Evolutionary conservation across 2,797 vertebrate genomes (phyloP), one percentile per base, ranked within the genome.

Genomic region (Coregonus suidteri): DNA sequence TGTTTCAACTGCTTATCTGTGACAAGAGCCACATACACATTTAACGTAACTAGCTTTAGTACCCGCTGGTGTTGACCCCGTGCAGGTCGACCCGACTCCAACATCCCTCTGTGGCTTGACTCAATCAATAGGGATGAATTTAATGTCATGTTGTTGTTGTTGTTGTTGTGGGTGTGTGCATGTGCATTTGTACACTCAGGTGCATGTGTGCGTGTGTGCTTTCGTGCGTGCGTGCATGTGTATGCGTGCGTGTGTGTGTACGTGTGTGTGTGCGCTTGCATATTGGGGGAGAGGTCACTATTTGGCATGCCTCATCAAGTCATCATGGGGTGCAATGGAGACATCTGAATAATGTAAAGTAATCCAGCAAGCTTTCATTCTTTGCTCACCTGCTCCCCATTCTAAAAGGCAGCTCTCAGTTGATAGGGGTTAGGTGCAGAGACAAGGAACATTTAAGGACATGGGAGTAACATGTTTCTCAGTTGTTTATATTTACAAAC

Each of bases 341-440:
- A 91, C 90, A 88, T 93, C 91, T 95, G 91, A 95, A 94, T 94
- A 93, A 94, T 94, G 94, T 94, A 93, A 94, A 94, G 90, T 93
- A 94, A 95, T 94, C 91, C 93, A 90, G 85, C 88, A 86, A 86
- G 91, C 90, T 91, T 92, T 91, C 83, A 88, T 89, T 91, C 91
- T 89, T 88, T 86, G 85, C 84, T 92, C 88, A 92, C 90, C 91
- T 93, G 92, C 86, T 84, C 88, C 86, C 79, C 77, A 85, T 90
- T 90, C 86, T 86, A 76, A 89, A 47, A 30, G 90, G 84, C 81
- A 51, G 86, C 62, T 87, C 90, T 90, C 89, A 78, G 86, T 77
- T 91, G 89, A 91, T 86, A 88, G 82, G 84, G 82, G 86, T 59
- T 59, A 20, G 56, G 59, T 3, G 16, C 59, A 64, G 59, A 64